Percentiles rank a stretch among this genome's conserved stretches.
Evolutionary conservation across 2,113 vertebrate genomes (phyloP).

Genomic region (Phaethon lepturus): DNA sequence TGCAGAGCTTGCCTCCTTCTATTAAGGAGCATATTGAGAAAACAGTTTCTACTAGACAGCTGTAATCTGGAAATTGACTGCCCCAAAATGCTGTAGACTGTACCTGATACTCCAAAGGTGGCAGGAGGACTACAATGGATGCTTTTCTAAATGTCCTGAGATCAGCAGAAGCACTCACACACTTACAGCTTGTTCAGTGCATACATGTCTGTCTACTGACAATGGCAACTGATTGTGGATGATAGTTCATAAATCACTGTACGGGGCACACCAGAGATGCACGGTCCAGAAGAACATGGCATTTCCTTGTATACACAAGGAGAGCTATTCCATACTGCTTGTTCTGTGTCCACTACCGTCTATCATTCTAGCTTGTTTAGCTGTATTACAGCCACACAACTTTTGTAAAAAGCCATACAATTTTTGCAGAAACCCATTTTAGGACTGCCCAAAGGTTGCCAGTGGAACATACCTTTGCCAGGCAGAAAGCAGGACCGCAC

Average conservation of each 20-base stretch:
- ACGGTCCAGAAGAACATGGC: rapidly evolving
- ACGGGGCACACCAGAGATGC: not conserved
- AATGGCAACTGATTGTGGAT: not conserved
- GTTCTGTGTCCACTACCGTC: not conserved
- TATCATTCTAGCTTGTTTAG: not conserved
- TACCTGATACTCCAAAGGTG: not conserved
- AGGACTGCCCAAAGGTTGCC: not conserved
- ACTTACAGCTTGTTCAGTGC: not conserved
- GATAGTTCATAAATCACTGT: not conserved
- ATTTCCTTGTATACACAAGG: not conserved
- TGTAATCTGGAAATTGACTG: not conserved
- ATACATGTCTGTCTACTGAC: not conserved
- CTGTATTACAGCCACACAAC: not conserved
- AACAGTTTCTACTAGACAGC: not conserved
- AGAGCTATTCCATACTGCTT: not conserved
- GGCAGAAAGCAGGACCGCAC: rapidly evolving
- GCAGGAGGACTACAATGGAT: not conserved
- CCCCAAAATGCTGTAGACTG: not conserved
- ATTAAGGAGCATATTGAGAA: not conserved
- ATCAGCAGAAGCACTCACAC: not conserved
- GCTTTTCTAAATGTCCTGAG: not conserved
- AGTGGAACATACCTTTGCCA: not conserved
- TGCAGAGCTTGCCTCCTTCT: not conserved
- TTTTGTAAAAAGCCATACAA: not conserved
- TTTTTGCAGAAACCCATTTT: not conserved